A percentile compares a stretch with the other conserved stretches of the same genome.
phyloP scores from a whole-genome alignment of 2,888 invertebrate species.

The Ormia ochracea region DNA sequence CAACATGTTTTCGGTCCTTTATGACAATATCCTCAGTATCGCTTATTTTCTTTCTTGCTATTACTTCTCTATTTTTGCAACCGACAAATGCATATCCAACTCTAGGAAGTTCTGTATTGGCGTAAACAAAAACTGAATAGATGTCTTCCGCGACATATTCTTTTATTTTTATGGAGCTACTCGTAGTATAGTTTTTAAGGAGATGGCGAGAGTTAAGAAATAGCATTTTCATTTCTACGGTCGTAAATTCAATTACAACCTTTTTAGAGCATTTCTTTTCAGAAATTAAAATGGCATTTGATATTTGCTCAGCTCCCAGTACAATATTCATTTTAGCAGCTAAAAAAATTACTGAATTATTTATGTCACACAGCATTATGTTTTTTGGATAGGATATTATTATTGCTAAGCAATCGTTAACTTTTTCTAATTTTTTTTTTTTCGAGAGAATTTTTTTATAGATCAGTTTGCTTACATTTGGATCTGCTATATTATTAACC shows the following conservation, averaged over 20 bases:
- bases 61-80: background rate
- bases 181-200: background rate
- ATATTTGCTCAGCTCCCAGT: background rate
- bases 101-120: constrained; percentile 4
- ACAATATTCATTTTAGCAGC: background rate
- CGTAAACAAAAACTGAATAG: constrained; percentile 19
- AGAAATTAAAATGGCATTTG: background rate
- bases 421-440: too few species aligned
- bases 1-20: constrained; percentile 5
- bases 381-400: background rate
- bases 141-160: background rate
- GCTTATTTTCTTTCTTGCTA: constrained; percentile 7
- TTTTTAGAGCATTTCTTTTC: background rate
- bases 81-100: constrained; percentile 12
- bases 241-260: constrained; percentile 7
- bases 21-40: constrained; percentile 7
- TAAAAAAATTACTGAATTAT: background rate
- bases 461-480: too few species aligned
- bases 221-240: background rate
- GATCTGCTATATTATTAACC: background rate
- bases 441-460: too few species aligned
- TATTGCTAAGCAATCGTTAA: background rate
- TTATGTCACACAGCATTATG: background rate
- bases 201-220: background rate
- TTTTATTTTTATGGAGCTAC: background rate